Conservation (phyloP, 1,140 invertebrate species). For the Ceratoteleas bidentatus region DNA sequence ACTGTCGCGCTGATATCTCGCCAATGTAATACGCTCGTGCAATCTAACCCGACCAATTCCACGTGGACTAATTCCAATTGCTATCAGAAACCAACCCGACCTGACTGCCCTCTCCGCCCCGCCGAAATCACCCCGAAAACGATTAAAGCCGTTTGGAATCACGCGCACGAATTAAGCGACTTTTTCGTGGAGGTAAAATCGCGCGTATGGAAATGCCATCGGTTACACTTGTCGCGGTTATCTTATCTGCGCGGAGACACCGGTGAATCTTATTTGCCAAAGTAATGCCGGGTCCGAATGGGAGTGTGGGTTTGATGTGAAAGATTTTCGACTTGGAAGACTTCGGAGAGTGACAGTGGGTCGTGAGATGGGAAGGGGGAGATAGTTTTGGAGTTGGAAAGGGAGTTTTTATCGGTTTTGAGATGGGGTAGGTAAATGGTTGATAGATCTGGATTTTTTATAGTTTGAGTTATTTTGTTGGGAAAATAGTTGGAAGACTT, state of each 20-base stretch:
- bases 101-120: constrained; percentile 12
- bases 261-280: constrained; percentile 35
- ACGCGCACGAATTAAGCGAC: constrained; percentile 60
- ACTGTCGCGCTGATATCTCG: constrained; percentile 66
- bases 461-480: no score
- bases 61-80: constrained; percentile 62
- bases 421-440: no score
- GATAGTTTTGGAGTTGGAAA: no score
- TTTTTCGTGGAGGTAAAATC: constrained; percentile 60
- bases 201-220: constrained; percentile 59
- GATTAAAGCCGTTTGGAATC: constrained; percentile 59
- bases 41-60: constrained; percentile 65
- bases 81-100: constrained; percentile 58
- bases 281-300: no score
- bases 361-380: no score
- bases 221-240: constrained; percentile 51
- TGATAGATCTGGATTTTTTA: no score
- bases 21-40: constrained; percentile 64
- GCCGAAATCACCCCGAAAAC: neutral
- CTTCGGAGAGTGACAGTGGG: no score
- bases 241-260: constrained; percentile 32
- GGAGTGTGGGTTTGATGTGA: no score
- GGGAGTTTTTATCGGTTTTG: no score
- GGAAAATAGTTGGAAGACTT: no score
- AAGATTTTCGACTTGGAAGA: no score